A percentile compares a stretch with the other conserved stretches of the same genome.
phyloP scores from a whole-genome alignment of 2,888 invertebrate genomes.

The Cantharis rustica region DNA sequence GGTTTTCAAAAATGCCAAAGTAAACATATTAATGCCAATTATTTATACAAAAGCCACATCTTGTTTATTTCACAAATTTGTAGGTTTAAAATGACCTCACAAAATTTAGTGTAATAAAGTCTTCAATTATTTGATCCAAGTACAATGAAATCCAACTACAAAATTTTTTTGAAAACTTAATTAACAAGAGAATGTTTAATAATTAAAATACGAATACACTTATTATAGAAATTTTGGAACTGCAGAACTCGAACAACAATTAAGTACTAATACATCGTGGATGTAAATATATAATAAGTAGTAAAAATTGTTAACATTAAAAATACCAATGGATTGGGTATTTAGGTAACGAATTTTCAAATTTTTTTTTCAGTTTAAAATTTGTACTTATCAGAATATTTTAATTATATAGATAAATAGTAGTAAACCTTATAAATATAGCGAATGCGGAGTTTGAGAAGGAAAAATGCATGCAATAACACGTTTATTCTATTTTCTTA shows the following conservation, averaged over 20 bases:
- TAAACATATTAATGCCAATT: slow-evolving; percentile 11
- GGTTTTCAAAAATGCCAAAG: slow-evolving; percentile 8
- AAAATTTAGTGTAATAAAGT: slow-evolving; percentile 14
- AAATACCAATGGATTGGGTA: background rate
- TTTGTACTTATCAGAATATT: slow-evolving; percentile 40
- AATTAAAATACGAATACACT: background rate
- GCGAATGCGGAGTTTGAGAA: background rate
- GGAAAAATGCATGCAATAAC: slow-evolving; percentile 37
- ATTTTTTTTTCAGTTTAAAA: slow-evolving; percentile 12
- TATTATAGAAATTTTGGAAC: slow-evolving; percentile 16
- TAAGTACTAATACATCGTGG: slow-evolving; percentile 1
- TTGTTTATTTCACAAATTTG: slow-evolving; percentile 15
- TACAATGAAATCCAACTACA: slow-evolving; percentile 42
- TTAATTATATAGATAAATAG: slow-evolving; percentile 5
- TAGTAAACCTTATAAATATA: slow-evolving; percentile 8
- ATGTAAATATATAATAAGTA: slow-evolving; percentile 9
- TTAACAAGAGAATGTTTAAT: background rate
- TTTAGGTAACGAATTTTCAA: slow-evolving; percentile 5
- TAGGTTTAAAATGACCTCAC: background rate
- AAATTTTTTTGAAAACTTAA: slow-evolving; percentile 11
- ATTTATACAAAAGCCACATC: slow-evolving; percentile 14
- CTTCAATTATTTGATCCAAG: slow-evolving; percentile 20
- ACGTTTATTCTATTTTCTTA: slow-evolving; percentile 33
- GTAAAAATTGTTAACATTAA: slow-evolving; percentile 15
- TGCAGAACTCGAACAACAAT: slow-evolving; percentile 16